phyloP scores from a whole-genome alignment of 2,888 invertebrate genomes.

The Cloeon dipterum region DNA sequence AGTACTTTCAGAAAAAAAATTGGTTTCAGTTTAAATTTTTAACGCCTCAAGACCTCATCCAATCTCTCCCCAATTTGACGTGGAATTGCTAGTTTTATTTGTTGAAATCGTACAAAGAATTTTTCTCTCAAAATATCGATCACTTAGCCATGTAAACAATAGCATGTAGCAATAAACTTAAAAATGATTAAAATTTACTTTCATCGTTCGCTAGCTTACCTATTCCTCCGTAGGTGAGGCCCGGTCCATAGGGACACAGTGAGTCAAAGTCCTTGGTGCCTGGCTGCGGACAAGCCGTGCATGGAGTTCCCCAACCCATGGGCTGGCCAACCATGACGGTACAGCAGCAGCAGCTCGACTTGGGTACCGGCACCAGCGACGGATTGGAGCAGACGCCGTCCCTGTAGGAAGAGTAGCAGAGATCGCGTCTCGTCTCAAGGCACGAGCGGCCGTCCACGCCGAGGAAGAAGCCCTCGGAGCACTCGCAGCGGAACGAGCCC shows the following conservation, averaged over 20 bases:
- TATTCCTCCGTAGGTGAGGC: slow-evolving; percentile 56
- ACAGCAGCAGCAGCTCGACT: slow-evolving; percentile 69
- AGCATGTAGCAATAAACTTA: background rate
- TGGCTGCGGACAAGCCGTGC: slow-evolving; percentile 49
- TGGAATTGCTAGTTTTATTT: too few species aligned
- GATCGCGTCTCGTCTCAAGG: slow-evolving; percentile 53
- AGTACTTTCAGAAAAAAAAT: too few species aligned
- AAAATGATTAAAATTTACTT: background rate
- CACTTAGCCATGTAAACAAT: too few species aligned
- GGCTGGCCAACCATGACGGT: slow-evolving; percentile 36
- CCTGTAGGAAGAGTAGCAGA: slow-evolving; percentile 57
- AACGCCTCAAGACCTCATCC: too few species aligned
- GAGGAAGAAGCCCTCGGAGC: slow-evolving; percentile 37
- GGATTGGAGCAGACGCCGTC: slow-evolving; percentile 59
- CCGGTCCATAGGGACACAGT: slow-evolving; percentile 54
- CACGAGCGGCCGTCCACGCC: slow-evolving; percentile 60
- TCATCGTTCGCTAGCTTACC: slow-evolving; percentile 19
- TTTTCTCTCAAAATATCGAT: too few species aligned
- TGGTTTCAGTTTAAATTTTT: too few species aligned
- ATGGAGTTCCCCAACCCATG: slow-evolving; percentile 62
- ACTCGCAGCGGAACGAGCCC: slow-evolving; percentile 47
- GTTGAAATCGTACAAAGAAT: too few species aligned
- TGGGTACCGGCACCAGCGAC: slow-evolving; percentile 50
- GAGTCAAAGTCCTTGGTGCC: slow-evolving; percentile 41
- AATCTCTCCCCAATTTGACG: too few species aligned